phyloP scores from a whole-genome alignment of 2,797 vertebrate species.

The Anguilla pacifica region DNA sequence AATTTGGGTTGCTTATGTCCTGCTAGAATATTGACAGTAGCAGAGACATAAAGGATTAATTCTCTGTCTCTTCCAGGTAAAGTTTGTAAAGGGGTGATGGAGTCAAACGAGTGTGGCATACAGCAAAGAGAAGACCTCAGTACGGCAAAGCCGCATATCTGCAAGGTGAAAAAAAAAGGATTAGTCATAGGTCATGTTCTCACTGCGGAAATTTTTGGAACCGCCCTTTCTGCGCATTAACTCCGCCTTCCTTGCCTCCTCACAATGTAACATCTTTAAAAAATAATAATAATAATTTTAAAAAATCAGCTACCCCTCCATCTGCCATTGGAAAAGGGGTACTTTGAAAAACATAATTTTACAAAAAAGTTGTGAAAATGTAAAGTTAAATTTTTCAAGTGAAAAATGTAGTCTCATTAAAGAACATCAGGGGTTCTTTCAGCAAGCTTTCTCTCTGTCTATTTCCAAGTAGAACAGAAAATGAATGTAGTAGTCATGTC shows the following conservation, averaged over 20 bases:
- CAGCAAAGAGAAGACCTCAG: slow-evolving; percentile 38
- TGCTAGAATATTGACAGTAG: slow-evolving; percentile 6
- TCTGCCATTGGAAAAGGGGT: slow-evolving; percentile 19
- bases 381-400: slow-evolving; percentile 38
- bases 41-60: not conserved
- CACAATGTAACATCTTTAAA: not conserved
- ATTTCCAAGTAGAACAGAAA: not conserved
- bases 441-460: slow-evolving; percentile 31
- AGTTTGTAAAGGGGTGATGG: slow-evolving; percentile 13
- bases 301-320: not conserved
- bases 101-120: slow-evolving; percentile 35
- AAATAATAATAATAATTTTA: slow-evolving; percentile 3
- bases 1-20: not conserved
- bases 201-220: slow-evolving; percentile 73
- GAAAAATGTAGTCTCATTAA: slow-evolving; percentile 49
- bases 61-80: not conserved
- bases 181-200: slow-evolving; percentile 71
- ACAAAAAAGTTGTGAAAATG: not conserved
- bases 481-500: not conserved
- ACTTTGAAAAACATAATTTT: too few relatives aligned
- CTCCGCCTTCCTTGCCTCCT: slow-evolving; percentile 72
- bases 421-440: slow-evolving; percentile 34
- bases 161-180: slow-evolving; percentile 57
- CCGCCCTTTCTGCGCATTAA: slow-evolving; percentile 78
- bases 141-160: slow-evolving; percentile 51